Conservation (phyloP, 2,797 vertebrate species). For the Anguilla marmorata region DNA sequence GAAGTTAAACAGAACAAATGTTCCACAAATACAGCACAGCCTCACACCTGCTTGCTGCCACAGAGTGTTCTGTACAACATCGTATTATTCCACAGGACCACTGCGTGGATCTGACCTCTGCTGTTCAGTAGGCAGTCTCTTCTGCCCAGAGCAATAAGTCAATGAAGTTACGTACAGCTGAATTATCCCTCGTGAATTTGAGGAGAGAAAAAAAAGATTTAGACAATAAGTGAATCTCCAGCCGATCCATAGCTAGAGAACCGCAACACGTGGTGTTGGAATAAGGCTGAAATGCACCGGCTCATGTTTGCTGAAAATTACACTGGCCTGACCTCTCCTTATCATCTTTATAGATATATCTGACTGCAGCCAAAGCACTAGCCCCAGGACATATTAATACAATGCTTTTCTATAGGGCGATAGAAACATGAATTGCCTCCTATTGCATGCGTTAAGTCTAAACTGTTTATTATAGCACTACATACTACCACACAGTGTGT, state of each 20-base stretch:
- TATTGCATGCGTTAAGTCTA: background rate
- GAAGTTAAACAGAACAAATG: background rate
- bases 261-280: background rate
- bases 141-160: background rate
- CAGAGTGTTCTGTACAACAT: background rate
- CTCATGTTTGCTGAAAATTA: background rate
- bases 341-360: background rate
- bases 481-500: background rate
- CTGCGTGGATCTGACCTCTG: background rate
- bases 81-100: background rate
- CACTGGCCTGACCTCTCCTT: background rate
- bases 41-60: background rate
- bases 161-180: background rate
- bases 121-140: background rate
- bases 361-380: background rate
- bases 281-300: background rate
- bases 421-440: background rate
- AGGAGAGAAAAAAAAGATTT: background rate
- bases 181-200: background rate
- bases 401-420: background rate
- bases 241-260: background rate
- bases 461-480: background rate
- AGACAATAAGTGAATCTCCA: background rate
- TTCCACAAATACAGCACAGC: background rate
- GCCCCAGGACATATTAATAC: no score